Percentiles rank a stretch among this genome's conserved stretches.
Conservation (phyloP, 2,888 invertebrate genomes). For the Alloplasta piceator region DNA sequence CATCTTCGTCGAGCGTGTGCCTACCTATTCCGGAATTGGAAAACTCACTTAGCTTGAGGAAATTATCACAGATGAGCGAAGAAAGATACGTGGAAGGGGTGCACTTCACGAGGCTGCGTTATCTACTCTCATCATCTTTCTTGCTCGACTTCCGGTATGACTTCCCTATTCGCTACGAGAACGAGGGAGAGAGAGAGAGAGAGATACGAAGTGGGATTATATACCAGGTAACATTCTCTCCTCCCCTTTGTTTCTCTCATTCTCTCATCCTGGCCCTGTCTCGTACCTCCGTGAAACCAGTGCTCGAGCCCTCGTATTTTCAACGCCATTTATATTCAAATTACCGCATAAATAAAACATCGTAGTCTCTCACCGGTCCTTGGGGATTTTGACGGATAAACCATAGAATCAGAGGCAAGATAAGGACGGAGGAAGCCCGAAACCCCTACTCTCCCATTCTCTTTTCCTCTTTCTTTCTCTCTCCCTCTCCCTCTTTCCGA, state of each 20-base stretch:
- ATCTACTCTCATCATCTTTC: slow-evolving; percentile 9
- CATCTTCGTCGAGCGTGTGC: slow-evolving; percentile 13
- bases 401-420: slow-evolving; percentile 54
- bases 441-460: not conserved
- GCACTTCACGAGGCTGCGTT: slow-evolving; percentile 34
- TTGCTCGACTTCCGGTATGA: slow-evolving; percentile 15
- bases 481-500: not conserved
- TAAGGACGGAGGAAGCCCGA: slow-evolving; percentile 23
- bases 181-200: slow-evolving; percentile 42
- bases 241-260: slow-evolving; percentile 11
- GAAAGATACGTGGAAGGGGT: slow-evolving; percentile 39
- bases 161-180: slow-evolving; percentile 34
- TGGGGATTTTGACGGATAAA: slow-evolving; percentile 54
- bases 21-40: slow-evolving; percentile 41
- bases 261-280: slow-evolving; percentile 28
- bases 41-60: slow-evolving; percentile 51
- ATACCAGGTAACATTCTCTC: slow-evolving; percentile 12
- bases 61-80: slow-evolving; percentile 47
- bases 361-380: slow-evolving; percentile 41
- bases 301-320: slow-evolving; percentile 51
- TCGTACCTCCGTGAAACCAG: not conserved
- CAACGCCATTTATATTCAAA: slow-evolving; percentile 67
- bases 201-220: slow-evolving; percentile 50
- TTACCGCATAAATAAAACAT: slow-evolving; percentile 65
- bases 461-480: not conserved